phyloP scores from a whole-genome alignment of 2,113 vertebrate genomes.

The Cephalopterus ornatus region DNA sequence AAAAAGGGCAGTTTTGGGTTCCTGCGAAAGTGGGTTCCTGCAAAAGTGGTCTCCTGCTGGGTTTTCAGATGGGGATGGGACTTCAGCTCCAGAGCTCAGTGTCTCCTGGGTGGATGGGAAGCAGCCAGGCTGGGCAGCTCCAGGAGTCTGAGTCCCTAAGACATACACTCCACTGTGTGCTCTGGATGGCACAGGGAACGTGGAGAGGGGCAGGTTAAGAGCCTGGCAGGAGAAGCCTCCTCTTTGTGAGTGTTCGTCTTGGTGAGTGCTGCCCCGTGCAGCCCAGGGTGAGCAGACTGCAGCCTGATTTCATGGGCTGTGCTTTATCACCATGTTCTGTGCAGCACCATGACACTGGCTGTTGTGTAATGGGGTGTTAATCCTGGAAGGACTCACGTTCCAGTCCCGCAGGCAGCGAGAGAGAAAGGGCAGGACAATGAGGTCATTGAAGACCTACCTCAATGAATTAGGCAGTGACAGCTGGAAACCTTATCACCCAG shows the following conservation, averaged over 20 bases:
- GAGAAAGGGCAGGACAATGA: not conserved
- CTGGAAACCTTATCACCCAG: not conserved
- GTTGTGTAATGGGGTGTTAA: not conserved
- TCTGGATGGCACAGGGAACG: not conserved
- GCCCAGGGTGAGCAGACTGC: not conserved
- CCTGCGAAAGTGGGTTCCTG: not conserved
- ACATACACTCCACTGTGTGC: fast-evolving
- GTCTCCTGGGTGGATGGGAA: not conserved
- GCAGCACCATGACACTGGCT: not conserved
- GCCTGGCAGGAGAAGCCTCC: not conserved
- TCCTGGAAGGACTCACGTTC: not conserved
- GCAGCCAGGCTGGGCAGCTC: not conserved
- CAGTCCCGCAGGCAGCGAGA: not conserved
- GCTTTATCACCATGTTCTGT: fast-evolving
- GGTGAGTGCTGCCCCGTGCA: not conserved
- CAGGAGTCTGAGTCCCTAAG: not conserved
- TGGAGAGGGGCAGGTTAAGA: not conserved
- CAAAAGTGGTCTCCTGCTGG: not conserved
- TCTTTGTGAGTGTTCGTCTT: not conserved
- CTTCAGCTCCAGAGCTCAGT: not conserved
- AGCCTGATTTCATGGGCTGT: not conserved
- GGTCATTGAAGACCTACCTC: slow-evolving; percentile 4
- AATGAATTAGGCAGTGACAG: not conserved
- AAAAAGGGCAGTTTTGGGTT: not conserved
- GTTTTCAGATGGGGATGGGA: not conserved